Base-by-base conservation (phyloP, 2,113 vertebrate genomes). In the Manacus vitellinus region DNA sequence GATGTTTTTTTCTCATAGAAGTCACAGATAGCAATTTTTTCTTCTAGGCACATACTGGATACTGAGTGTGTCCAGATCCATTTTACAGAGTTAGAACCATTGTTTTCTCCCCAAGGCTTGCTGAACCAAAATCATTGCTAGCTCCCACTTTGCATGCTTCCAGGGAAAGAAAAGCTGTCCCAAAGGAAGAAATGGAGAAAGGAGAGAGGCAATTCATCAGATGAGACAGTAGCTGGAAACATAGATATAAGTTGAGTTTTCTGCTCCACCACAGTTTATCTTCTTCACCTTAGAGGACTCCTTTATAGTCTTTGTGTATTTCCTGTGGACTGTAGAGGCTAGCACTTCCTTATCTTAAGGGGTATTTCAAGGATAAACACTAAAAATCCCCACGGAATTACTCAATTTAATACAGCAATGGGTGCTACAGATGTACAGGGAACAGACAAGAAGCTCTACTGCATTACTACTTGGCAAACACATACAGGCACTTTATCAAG, bases 1-100 rank as follows among this genome's bases (percentile, higher is more conserved):
- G 37, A 41, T 10, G 6, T 1, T 23, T 27, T 51, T 41, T 49
- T 20, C 62, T 31, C 19, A 27, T 30, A n/a, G 5, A 77, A 61
- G 7, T 52, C 4, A 62, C 62, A 30, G 27, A 12, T 30, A 39
- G 19, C 13, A 37, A 30, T 2, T 10, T 71, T 28, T 55, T 55
- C 3, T 54, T 78, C 35, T 2, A 3, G 52, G 16, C 8, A 24
- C 37, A 41, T 25, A 1, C 10, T 37, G 51, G 37, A 17, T 63
- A 31, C 5, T 1, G 0, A 49, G 17, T 35, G 16, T 39, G 12
- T 33, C 22, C 54, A 77, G 59, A 56, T 8, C 28, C 3, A 0
- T 27, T 80, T 76, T 27, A 39, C 8, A 16, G 24, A 5, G 0
- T 33, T 73, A 56, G 14, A 6, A n/a, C 10, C 20, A 6, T 9